Conservation (phyloP, 2,113 vertebrate species). For the Cavia aperea region DNA sequence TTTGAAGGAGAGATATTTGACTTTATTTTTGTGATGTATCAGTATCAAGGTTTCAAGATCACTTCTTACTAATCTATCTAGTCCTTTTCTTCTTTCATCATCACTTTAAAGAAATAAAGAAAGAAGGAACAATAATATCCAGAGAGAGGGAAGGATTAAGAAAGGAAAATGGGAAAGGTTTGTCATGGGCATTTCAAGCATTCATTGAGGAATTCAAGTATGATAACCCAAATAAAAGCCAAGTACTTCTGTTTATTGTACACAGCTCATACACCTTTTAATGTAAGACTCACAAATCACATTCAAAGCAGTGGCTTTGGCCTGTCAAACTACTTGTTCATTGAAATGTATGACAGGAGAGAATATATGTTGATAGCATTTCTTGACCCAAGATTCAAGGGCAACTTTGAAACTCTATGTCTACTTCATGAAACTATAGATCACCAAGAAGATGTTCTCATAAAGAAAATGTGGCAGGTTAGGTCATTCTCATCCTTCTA, state of each 20-base stretch:
- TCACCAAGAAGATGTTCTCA: conserved; percentile 66
- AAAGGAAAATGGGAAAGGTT: not conserved
- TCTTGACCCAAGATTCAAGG: conserved; percentile 67
- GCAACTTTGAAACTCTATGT: conserved; percentile 59
- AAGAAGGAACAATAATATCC: not conserved
- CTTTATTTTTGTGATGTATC: conserved; percentile 48
- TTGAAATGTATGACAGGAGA: conserved; percentile 61
- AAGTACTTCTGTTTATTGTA: conserved; percentile 58
- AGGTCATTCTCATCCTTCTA: conserved; percentile 62
- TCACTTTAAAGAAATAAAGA: not conserved
- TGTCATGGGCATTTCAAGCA: not conserved
- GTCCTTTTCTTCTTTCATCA: not conserved
- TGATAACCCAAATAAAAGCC: conserved; percentile 64
- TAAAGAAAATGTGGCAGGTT: conserved; percentile 69
- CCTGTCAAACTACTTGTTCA: conserved; percentile 56
- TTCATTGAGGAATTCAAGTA: conserved; percentile 61
- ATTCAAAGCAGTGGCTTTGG: conserved; percentile 56
- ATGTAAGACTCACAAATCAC: conserved; percentile 66
- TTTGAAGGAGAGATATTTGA: conserved; percentile 12
- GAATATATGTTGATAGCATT: conserved; percentile 43
- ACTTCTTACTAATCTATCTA: conserved; percentile 25
- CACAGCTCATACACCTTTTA: conserved; percentile 23
- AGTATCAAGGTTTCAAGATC: conserved; percentile 6
- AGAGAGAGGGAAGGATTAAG: not conserved
- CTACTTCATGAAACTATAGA: conserved; percentile 61